A percentile compares a stretch with the other conserved stretches of the same genome.
phyloP scores from a whole-genome alignment of 2,888 invertebrate species.

The Maniola hyperantus region DNA sequence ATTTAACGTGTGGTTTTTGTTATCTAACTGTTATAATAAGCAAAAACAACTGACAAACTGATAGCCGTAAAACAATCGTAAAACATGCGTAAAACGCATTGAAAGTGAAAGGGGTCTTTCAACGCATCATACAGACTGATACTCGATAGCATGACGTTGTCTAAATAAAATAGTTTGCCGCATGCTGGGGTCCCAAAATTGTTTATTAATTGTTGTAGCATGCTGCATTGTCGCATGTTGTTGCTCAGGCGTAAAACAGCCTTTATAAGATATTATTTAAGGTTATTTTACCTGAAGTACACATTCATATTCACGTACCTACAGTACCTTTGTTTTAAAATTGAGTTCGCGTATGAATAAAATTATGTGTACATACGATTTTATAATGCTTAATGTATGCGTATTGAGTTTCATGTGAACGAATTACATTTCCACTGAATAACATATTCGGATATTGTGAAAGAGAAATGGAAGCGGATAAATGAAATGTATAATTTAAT shows the following conservation, averaged over 20 bases:
- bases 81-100: neutral
- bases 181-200: too few species aligned
- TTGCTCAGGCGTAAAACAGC: too few species aligned
- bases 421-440: neutral
- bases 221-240: too few species aligned
- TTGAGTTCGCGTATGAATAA: slow-evolving; percentile 7
- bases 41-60: neutral
- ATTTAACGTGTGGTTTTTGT: neutral
- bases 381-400: slow-evolving; percentile 3
- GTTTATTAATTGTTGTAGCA: too few species aligned
- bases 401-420: slow-evolving; percentile 1
- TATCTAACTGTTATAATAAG: neutral
- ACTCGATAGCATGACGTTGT: too few species aligned
- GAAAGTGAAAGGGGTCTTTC: slow-evolving; percentile 3
- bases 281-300: too few species aligned
- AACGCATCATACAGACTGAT: neutral
- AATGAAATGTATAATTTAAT: neutral
- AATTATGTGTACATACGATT: neutral
- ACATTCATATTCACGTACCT: too few species aligned
- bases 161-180: too few species aligned
- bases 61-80: neutral
- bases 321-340: neutral
- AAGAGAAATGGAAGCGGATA: neutral
- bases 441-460: slow-evolving; percentile 7
- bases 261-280: too few species aligned